Percentiles rank a stretch among this genome's conserved stretches.
phyloP scores from a whole-genome alignment of 1,140 invertebrate genomes.

The Sipha flava region DNA sequence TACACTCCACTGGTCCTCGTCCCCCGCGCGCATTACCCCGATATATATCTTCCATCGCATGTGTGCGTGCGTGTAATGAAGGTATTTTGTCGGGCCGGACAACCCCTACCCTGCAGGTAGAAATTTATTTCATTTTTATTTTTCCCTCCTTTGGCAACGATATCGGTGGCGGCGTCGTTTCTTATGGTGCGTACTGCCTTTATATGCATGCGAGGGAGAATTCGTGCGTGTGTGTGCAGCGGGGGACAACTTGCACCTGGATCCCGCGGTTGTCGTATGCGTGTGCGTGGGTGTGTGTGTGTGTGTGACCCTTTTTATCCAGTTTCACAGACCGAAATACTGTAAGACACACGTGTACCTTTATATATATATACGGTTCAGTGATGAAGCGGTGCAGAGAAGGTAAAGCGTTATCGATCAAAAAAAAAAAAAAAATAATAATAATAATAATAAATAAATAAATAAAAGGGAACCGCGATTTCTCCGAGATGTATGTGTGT shows the following conservation, averaged over 20 bases:
- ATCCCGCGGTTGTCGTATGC: too few species aligned
- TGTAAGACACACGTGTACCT: not conserved
- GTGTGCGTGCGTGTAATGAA: conserved; percentile 8
- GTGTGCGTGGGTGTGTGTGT: not conserved
- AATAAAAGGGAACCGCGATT: conserved; percentile 12
- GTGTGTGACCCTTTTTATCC: conserved; percentile 20
- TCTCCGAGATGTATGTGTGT: too few species aligned
- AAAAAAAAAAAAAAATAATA: not conserved
- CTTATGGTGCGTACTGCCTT: not conserved
- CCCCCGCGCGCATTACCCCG: not conserved
- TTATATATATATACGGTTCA: too few species aligned
- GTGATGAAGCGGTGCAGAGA: not conserved
- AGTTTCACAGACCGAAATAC: conserved; percentile 14
- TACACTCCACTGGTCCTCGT: not conserved
- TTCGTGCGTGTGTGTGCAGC: not conserved
- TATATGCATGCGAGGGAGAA: too few species aligned
- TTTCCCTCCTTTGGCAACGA: not conserved
- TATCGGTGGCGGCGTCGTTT: not conserved
- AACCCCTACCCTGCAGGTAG: not conserved
- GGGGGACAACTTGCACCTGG: conserved; percentile 15
- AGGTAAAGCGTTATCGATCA: conserved; percentile 26
- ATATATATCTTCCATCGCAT: not conserved
- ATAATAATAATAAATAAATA: not conserved
- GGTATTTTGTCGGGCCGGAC: conserved; percentile 22
- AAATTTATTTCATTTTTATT: not conserved